Evolutionary conservation across 2,113 vertebrate genomes (phyloP).

Genomic region (Oplegnathus fasciatus): DNA sequence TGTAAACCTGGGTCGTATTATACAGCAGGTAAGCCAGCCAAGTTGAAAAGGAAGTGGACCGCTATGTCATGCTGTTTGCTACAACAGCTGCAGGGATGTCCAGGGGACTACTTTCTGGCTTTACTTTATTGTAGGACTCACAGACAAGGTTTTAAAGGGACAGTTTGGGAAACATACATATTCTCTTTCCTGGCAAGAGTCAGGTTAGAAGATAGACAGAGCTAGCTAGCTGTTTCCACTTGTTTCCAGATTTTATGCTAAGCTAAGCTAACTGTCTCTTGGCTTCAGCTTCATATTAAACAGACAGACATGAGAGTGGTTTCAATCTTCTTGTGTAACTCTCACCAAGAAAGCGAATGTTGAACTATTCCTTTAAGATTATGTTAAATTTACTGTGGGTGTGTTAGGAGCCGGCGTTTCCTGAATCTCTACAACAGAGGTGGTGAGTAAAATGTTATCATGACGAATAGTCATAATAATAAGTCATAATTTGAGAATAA

Average conservation of each 20-base stretch:
- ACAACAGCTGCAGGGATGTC: slow-evolving; percentile 21
- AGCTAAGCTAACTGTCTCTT: background rate
- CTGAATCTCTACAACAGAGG: background rate
- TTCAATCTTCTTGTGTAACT: slow-evolving; percentile 2
- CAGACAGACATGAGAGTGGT: background rate
- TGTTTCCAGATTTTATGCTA: slow-evolving; percentile 4
- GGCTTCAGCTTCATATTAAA: background rate
- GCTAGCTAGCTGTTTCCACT: background rate
- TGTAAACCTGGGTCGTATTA: background rate
- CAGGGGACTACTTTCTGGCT: background rate
- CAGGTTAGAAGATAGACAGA: background rate
- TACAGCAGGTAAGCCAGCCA: background rate
- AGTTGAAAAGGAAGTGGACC: background rate
- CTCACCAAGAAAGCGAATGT: background rate
- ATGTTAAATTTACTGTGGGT: background rate
- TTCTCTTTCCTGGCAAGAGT: background rate
- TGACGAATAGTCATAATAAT: background rate
- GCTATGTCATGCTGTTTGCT: background rate
- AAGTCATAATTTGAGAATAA: background rate
- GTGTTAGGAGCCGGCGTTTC: background rate
- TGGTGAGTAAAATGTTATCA: background rate
- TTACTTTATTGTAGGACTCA: slow-evolving; percentile 10
- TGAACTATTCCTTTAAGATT: background rate
- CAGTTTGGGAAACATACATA: background rate
- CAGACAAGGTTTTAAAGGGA: background rate